Base-by-base conservation (phyloP, 2,888 invertebrate genomes). In the Ormyrus rosae region DNA sequence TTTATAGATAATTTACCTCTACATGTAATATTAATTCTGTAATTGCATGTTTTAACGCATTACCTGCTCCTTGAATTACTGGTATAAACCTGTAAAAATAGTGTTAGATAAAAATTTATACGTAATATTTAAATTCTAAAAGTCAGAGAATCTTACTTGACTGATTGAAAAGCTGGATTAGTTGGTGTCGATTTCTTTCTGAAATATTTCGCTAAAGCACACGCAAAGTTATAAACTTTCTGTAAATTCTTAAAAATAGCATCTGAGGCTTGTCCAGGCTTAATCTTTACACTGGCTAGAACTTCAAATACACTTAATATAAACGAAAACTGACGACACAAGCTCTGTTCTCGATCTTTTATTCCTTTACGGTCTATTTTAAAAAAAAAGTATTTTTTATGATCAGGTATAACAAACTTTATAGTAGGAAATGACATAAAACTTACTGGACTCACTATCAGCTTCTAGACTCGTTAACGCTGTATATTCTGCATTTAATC, bases 171-270 rank as follows among this genome's bases (percentile, higher is more conserved):
- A 0, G 91, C 91, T 61, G 91, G 89, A 86, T 92, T 91, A 9
- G 89, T 87, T 79, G 90, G 89, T 0, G 91, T 89, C 10, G 92
- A 92, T 82, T 93, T 91, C 8, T 86, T 85, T 19, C 91, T 88
- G 84, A 94, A 94, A 89, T 94, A 93, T 86, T 93, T 94, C 0
- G 94, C 92, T 50, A 94, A 88, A 73, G 91, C 91, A 75, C 91
- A 92, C 6, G 94, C 86, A 67, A 92, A 91, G 13, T 90, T 91
- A 86, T 93, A 95, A 56, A 93, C 89, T 75, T 91, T 91, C 61
- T 93, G 92, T 11, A 94, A 86, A 81, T 93, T 91, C 84, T 92
- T 93, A 71, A 94, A 92, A 5, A 94, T 88, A 4, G 90, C 89
- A 83, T 94, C 94, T 81, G 93, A 92, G 58, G 91, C 90, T 51